A percentile compares a stretch with the other conserved stretches of the same genome.
Evolutionary conservation across 2,797 vertebrate species (phyloP).

Genomic region (Melanotaenia boesemani): DNA sequence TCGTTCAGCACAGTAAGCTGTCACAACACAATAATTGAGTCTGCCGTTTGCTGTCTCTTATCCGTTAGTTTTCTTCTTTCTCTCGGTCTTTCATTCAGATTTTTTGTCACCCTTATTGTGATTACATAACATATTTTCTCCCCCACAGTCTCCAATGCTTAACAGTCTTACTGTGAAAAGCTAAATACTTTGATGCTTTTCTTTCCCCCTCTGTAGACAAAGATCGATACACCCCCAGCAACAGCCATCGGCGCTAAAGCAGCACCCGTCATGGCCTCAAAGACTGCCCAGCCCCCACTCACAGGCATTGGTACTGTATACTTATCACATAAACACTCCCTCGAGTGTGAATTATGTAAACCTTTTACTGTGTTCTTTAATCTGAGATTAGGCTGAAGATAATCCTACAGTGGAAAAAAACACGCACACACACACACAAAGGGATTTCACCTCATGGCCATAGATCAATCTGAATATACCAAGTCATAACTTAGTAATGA

Average conservation of each 20-base stretch:
- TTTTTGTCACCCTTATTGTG: conserved; percentile 8
- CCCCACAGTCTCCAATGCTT: not conserved
- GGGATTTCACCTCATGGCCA: conserved; percentile 27
- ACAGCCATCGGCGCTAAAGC: conserved; percentile 86
- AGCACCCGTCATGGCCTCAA: conserved; percentile 81
- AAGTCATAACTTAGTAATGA: not conserved
- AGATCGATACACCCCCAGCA: conserved; percentile 84
- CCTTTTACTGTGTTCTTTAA: conserved; percentile 25
- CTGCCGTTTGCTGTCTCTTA: conserved; percentile 11
- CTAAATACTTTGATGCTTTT: conserved; percentile 16
- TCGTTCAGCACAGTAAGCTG: conserved; percentile 29
- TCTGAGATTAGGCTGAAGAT: conserved; percentile 58
- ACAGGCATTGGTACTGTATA: conserved; percentile 87
- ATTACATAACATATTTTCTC: conserved; percentile 10
- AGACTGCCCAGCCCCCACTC: conserved; percentile 84
- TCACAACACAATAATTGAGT: conserved; percentile 30
- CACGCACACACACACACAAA: too few species aligned
- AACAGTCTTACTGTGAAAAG: conserved; percentile 2
- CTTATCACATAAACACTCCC: conserved; percentile 6
- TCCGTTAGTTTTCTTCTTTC: not conserved
- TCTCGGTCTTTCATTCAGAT: conserved; percentile 5
- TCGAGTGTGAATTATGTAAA: conserved; percentile 43
- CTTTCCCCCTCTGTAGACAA: conserved; percentile 78
- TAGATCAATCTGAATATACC: conserved; percentile 12
- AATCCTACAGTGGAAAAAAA: conserved; percentile 40